phyloP scores from a whole-genome alignment of 2,888 invertebrate species.

The Perdita meconis region DNA sequence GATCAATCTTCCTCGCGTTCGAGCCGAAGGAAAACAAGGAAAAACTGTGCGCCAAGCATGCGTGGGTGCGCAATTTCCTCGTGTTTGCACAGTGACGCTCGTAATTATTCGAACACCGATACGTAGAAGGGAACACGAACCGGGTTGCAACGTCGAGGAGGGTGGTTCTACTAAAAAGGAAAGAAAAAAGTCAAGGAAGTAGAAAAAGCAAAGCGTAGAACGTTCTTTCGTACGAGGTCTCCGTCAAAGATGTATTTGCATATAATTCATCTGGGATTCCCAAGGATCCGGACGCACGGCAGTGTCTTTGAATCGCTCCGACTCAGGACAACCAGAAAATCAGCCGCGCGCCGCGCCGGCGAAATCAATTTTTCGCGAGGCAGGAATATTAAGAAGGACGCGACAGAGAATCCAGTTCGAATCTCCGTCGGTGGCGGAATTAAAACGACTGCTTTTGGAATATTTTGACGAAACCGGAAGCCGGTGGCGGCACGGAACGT shows the following conservation, averaged over 20 bases:
- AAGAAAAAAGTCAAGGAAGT: too few relatives aligned
- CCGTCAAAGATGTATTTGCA: conserved; percentile 4
- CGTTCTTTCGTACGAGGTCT: too few relatives aligned
- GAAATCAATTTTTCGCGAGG: conserved; percentile 32
- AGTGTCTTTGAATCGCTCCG: too few relatives aligned
- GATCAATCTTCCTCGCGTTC: conserved; percentile 44
- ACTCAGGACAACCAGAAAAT: conserved; percentile 2
- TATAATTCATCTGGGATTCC: background rate
- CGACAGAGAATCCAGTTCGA: background rate
- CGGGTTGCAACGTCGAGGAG: too few relatives aligned
- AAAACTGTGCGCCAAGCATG: conserved; percentile 8
- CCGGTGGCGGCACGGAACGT: conserved; percentile 12
- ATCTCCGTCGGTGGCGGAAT: conserved; percentile 12
- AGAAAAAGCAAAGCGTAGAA: too few relatives aligned
- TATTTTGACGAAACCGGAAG: conserved; percentile 7
- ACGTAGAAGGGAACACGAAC: too few relatives aligned
- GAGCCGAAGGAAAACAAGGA: conserved; percentile 19
- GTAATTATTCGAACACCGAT: conserved; percentile 12
- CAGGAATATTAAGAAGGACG: conserved; percentile 21
- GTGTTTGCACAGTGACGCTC: conserved; percentile 3
- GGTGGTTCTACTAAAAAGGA: too few relatives aligned
- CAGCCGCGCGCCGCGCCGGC: background rate
- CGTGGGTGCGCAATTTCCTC: conserved; percentile 25
- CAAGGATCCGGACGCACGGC: background rate
- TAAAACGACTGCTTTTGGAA: conserved; percentile 12